phyloP scores from a whole-genome alignment of 2,113 vertebrate species.

The Anseranas semipalmata region DNA sequence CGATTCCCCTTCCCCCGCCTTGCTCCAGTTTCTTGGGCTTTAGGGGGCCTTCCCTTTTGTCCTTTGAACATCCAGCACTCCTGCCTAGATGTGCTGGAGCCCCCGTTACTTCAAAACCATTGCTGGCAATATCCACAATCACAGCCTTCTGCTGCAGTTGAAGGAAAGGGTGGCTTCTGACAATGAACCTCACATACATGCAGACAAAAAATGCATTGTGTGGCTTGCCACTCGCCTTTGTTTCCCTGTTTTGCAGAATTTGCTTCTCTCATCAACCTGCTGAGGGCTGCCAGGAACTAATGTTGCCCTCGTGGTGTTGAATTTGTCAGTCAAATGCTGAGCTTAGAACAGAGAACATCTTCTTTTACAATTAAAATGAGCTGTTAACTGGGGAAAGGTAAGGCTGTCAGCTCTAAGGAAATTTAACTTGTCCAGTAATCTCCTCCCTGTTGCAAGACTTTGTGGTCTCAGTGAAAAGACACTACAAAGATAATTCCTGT shows the following conservation, averaged over 20 bases:
- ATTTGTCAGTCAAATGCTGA: neutral
- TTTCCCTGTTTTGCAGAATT: slow-evolving; percentile 60
- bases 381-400: neutral
- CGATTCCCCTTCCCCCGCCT: neutral
- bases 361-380: slow-evolving; percentile 19
- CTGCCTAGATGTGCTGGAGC: neutral
- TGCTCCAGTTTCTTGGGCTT: neutral
- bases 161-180: slow-evolving; percentile 34
- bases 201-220: slow-evolving; percentile 45
- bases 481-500: neutral
- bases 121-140: slow-evolving; percentile 29
- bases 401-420: neutral
- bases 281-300: slow-evolving; percentile 23
- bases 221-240: slow-evolving; percentile 42
- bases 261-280: slow-evolving; percentile 41
- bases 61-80: slow-evolving; percentile 7
- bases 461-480: neutral
- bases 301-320: neutral
- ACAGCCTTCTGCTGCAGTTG: slow-evolving; percentile 8
- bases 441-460: neutral
- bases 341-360: neutral
- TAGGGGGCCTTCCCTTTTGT: neutral
- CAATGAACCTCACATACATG: slow-evolving; percentile 38
- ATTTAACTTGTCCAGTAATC: neutral
- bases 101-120: slow-evolving; percentile 4